Conservation (phyloP, 2,113 vertebrate genomes). For the Xyliphius kryptos region DNA sequence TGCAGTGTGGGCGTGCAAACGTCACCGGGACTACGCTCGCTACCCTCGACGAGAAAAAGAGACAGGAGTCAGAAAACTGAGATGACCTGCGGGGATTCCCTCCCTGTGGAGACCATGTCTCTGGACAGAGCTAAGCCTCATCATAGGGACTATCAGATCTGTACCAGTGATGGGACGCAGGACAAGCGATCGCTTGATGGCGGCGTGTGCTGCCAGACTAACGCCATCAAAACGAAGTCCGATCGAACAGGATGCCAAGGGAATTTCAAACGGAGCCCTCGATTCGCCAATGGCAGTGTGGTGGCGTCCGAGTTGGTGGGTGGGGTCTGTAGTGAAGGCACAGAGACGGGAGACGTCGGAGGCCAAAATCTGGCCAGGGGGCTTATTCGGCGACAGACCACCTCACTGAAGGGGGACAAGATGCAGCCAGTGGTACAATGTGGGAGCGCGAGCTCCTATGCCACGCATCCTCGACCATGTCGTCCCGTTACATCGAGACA, state of each 20-base stretch:
- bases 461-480: constrained; percentile 60
- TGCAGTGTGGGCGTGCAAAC: constrained; percentile 72
- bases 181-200: constrained; percentile 59
- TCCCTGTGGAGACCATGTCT: constrained; percentile 46
- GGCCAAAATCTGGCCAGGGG: constrained; percentile 30
- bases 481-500: constrained; percentile 44
- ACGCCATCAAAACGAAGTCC: constrained; percentile 47
- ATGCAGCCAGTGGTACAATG: constrained; percentile 54
- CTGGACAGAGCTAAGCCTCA: constrained; percentile 27
- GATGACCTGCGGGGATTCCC: constrained; percentile 26
- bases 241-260: constrained; percentile 40
- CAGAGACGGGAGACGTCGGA: constrained; percentile 38
- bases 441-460: constrained; percentile 46
- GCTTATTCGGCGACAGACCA: constrained; percentile 53
- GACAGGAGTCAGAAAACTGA: constrained; percentile 33
- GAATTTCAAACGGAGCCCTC: constrained; percentile 53
- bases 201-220: constrained; percentile 65
- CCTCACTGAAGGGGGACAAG: constrained; percentile 55
- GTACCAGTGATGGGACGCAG: constrained; percentile 51
- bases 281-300: constrained; percentile 67
- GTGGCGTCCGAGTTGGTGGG: constrained; percentile 67
- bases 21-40: constrained; percentile 62
- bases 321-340: constrained; percentile 60
- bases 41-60: constrained; percentile 61
- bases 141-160: constrained; percentile 39